These are phyloP conservation scores for Turritopsis rubra DNA, from an alignment of 30 jellyfish, hydroid and myxozoan genomes.

Conservation along the genomic window DNA sequence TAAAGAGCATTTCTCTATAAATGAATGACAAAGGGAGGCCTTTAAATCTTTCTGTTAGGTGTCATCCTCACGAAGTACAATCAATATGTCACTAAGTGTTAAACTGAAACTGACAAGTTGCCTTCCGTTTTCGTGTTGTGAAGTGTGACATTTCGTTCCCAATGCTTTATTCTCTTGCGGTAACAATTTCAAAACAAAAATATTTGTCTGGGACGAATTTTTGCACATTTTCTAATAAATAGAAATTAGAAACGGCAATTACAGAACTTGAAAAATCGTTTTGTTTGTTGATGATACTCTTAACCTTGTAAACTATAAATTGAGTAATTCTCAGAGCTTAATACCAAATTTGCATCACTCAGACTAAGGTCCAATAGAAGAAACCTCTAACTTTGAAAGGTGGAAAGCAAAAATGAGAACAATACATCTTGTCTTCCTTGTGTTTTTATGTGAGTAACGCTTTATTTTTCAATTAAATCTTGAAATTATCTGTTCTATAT, in stretches of 20 bases:
- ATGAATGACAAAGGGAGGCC: not conserved
- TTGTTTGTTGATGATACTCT: not conserved
- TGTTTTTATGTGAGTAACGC: not conserved
- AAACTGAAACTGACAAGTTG: not conserved
- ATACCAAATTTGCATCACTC: not conserved
- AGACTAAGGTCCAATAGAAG: not conserved
- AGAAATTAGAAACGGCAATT: not conserved
- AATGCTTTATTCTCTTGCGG: not conserved
- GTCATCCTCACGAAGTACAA: not conserved
- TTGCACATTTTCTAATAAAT: not conserved
- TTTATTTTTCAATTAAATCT: too few relatives aligned
- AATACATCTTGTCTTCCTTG: not conserved
- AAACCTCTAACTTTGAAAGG: not conserved
- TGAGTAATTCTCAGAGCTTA: not conserved
- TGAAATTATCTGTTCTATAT: too few relatives aligned
- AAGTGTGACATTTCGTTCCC: not conserved
- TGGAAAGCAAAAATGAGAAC: not conserved
- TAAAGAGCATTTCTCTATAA: not conserved
- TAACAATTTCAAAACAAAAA: not conserved
- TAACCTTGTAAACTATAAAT: not conserved
- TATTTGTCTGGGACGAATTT: not conserved
- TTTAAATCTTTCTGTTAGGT: not conserved
- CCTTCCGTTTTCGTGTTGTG: not conserved
- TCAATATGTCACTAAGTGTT: not conserved
- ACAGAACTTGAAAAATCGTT: not conserved